Evolutionary conservation across 2,113 vertebrate species (phyloP).

Genomic region (Grantiella picta): DNA sequence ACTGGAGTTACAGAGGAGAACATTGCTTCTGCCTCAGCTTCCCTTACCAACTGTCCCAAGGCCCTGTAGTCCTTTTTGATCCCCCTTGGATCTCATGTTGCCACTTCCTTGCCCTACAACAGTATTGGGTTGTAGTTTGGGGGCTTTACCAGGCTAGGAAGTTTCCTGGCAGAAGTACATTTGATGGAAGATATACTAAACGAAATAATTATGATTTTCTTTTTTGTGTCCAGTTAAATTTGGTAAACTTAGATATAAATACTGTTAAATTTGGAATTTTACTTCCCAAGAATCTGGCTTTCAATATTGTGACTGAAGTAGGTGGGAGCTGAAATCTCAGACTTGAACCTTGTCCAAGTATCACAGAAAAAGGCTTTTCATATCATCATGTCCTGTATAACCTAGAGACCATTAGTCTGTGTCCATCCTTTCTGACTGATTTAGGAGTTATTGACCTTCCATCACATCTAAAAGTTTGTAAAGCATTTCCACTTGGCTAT

Average conservation of each 20-base stretch:
- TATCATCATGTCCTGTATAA: neutral
- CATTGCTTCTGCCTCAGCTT: neutral
- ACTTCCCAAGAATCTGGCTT: neutral
- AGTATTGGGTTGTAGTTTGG: neutral
- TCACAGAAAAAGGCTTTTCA: neutral
- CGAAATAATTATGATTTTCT: neutral
- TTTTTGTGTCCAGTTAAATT: neutral
- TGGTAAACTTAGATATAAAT: neutral
- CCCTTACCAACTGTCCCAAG: neutral
- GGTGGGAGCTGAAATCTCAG: neutral
- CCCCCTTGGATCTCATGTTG: fast-evolving
- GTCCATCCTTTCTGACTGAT: neutral
- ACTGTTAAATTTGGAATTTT: neutral
- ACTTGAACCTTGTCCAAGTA: neutral
- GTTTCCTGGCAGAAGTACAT: neutral
- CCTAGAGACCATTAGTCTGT: neutral
- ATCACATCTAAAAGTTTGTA: neutral
- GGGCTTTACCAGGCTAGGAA: neutral
- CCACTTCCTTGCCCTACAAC: neutral
- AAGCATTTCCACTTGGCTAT: neutral
- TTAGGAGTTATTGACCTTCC: neutral
- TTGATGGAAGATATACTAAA: neutral
- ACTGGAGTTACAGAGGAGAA: neutral
- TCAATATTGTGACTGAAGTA: neutral
- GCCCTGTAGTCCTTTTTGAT: neutral